These are phyloP conservation scores for Takifugu rubripes DNA, from an alignment of 2,797 vertebrate species.

Conservation along the genomic window DNA sequence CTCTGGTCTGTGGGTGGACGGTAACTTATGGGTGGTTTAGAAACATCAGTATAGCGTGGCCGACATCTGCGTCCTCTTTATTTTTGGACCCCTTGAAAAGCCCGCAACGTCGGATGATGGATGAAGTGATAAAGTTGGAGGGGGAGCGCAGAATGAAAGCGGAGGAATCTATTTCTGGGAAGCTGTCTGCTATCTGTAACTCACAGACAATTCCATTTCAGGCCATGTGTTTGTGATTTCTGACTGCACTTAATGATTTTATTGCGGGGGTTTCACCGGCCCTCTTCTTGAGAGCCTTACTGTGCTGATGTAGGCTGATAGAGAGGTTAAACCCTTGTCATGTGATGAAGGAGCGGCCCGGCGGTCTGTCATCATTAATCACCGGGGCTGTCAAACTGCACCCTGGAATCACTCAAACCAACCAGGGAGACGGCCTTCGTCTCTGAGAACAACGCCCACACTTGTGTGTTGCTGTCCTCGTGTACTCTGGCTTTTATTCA, in stretches of 20 bases:
- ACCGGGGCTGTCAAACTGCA: constrained; percentile 57
- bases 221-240: constrained; percentile 54
- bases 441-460: too few species aligned
- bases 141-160: constrained; percentile 54
- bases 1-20: constrained; percentile 55
- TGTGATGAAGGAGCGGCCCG: constrained; percentile 57
- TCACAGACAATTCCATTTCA: constrained; percentile 42
- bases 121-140: constrained; percentile 73
- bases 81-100: constrained; percentile 72
- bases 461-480: too few species aligned
- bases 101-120: constrained; percentile 67
- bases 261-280: constrained; percentile 24
- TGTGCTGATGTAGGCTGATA: constrained; percentile 37
- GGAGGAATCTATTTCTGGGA: constrained; percentile 62
- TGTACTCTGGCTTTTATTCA: constrained; percentile 26
- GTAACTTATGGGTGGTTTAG: constrained; percentile 67
- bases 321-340: constrained; percentile 58
- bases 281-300: constrained; percentile 15
- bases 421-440: constrained; percentile 13
- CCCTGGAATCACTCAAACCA: constrained; percentile 43
- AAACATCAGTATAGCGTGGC: constrained; percentile 64
- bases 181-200: constrained; percentile 45
- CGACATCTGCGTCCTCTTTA: constrained; percentile 72
- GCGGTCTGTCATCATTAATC: constrained; percentile 74
- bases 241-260: constrained; percentile 41